A percentile compares a stretch with the other conserved stretches of the same genome.
phyloP scores from a whole-genome alignment of 2,113 vertebrate species.

The Upupa epops region DNA sequence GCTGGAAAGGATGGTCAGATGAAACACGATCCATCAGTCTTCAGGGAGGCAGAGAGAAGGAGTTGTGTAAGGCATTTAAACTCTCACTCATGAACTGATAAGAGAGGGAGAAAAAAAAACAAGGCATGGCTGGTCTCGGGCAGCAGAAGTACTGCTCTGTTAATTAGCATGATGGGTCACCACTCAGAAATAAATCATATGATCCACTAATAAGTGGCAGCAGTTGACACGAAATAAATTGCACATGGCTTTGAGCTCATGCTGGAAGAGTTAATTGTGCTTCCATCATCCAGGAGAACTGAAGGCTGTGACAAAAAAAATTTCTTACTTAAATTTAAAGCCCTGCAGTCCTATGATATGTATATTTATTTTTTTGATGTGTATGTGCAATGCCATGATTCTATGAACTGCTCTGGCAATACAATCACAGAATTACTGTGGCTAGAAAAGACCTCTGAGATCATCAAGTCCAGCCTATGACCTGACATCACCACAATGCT shows the following conservation, averaged over 20 bases:
- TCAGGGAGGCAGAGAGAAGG: neutral
- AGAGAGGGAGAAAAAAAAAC: neutral
- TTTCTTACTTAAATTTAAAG: slow-evolving; percentile 2
- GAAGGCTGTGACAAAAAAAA: neutral
- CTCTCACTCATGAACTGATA: neutral
- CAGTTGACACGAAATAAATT: neutral
- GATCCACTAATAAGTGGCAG: neutral
- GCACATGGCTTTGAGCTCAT: neutral
- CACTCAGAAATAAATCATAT: neutral
- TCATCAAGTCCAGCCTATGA: no score
- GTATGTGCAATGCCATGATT: neutral
- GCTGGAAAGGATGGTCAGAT: neutral
- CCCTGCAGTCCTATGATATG: neutral
- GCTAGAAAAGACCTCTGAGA: no score
- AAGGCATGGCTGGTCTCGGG: neutral
- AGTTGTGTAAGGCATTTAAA: neutral
- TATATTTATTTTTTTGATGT: neutral
- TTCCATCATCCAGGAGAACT: neutral
- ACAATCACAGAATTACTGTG: no score
- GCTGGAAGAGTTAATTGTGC: neutral
- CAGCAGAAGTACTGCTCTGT: neutral
- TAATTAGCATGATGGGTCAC: neutral
- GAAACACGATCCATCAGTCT: neutral
- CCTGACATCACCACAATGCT: no score
- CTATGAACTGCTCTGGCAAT: neutral